Evolutionary conservation across 2,797 vertebrate species (phyloP), one percentile per base, ranked within the genome.

Genomic region (Pseudochromis fuscus): DNA sequence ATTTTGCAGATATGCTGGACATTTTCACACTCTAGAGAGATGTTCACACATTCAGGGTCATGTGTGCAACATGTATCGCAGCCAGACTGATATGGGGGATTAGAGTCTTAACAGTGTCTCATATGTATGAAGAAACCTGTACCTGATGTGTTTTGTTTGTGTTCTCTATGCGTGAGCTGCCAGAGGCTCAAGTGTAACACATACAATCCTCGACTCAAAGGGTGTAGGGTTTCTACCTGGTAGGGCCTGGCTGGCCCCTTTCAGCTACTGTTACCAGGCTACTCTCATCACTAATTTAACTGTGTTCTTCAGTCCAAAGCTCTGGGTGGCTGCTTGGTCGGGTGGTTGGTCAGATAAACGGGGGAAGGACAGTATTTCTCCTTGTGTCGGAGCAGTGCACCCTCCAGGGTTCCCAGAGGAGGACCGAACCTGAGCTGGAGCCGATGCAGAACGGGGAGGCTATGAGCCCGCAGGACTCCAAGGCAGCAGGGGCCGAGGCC

Each of bases 401-500:
- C 91, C n/a, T 93, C 80, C 75, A 67, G 66, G 92, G 82, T 79
- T 91, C 81, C 40, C 64, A 87, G 85, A 86, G 86, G 70, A 85
- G 27, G 72, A 83, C 25, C 75, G 63, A 77, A 84, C 66, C 84
- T 85, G 79, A 91, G 84, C 82, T 37, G 67, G 75, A 71, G 80
- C 92, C 83, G 79, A 98, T 97, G 97, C 96, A 96, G 94, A 95
- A 95, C 86, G 93, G 95, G 4, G 91, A 91, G 72, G 67, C 90
- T 79, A 94, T 93, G 89, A 95, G 93, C 84, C 88, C 92, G 3
- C 85, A 90, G 67, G 89, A 83, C 30, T 75, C 89, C 31, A 89
- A 84, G 82, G 87, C 71, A 24, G 46, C 67, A 27, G 84, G 68
- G 72, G 75, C 79, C 0, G 85, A 87, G 63, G 56, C 75, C 1